Conservation (phyloP, 2,888 invertebrate species). For the Chalcis sispes region DNA sequence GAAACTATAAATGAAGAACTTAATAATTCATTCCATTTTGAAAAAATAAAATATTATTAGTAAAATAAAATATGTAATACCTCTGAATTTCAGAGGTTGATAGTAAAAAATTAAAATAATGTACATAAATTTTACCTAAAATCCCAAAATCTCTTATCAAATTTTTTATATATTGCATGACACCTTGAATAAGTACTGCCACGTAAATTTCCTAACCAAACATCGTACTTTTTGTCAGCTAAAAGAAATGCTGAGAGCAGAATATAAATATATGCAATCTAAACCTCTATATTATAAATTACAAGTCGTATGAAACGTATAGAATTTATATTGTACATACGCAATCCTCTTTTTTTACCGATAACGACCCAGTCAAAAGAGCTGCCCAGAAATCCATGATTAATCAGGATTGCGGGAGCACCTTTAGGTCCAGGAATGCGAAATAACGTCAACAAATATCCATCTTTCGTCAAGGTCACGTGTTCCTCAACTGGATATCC, state of each 20-base stretch:
- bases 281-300: too few relatives aligned
- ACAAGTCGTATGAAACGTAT: too few relatives aligned
- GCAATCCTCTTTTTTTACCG: constrained; percentile 80
- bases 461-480: constrained; percentile 85
- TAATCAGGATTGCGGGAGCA: constrained; percentile 82
- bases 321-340: too few relatives aligned
- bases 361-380: constrained; percentile 87
- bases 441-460: constrained; percentile 88
- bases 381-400: constrained; percentile 88
- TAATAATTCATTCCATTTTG: not conserved
- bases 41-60: too few relatives aligned
- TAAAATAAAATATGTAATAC: not conserved
- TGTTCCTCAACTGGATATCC: constrained; percentile 86
- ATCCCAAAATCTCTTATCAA: not conserved
- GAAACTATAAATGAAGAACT: constrained; percentile 87
- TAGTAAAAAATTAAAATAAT: too few relatives aligned
- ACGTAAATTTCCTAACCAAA: constrained; percentile 22
- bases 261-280: not conserved
- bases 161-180: not conserved
- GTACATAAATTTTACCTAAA: not conserved
- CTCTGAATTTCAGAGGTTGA: too few relatives aligned
- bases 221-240: constrained; percentile 21
- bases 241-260: constrained; percentile 9
- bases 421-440: constrained; percentile 82
- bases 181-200: not conserved